A percentile compares a stretch with the other conserved stretches of the same genome.
Evolutionary conservation across 2,797 vertebrate species (phyloP).

Genomic region (Macrochelys suwanniensis): DNA sequence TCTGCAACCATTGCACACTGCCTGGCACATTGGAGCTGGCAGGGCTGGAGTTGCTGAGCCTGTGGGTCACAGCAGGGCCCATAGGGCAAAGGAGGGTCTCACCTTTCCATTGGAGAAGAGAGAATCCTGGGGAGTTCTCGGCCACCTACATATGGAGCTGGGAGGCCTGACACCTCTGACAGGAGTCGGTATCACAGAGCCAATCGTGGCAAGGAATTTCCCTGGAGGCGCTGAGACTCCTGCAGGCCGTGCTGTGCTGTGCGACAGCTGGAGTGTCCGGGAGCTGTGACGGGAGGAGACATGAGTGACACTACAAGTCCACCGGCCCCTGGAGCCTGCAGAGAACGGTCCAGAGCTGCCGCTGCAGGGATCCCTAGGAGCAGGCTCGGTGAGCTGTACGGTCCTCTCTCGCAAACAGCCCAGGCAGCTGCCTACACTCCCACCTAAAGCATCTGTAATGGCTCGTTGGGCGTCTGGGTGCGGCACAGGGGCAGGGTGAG

Average conservation of each 20-base stretch:
- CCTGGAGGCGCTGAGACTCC: neutral
- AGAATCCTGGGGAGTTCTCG: constrained; percentile 74
- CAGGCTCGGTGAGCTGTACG: too few relatives aligned
- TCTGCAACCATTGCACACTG: constrained; percentile 60
- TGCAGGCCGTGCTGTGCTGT: neutral
- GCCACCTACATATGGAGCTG: constrained; percentile 71
- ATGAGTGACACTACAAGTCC: too few relatives aligned
- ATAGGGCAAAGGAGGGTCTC: constrained; percentile 67
- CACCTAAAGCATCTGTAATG: too few relatives aligned
- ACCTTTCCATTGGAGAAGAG: constrained; percentile 65
- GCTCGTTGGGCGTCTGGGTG: too few relatives aligned
- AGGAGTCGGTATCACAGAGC: neutral
- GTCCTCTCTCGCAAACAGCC: too few relatives aligned
- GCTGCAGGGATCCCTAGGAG: too few relatives aligned
- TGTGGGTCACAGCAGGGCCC: constrained; percentile 62
- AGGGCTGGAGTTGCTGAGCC: accelerated
- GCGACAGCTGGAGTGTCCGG: too few relatives aligned
- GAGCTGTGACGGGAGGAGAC: too few relatives aligned
- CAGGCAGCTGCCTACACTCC: too few relatives aligned
- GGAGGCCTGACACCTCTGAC: constrained; percentile 47
- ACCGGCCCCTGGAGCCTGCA: too few relatives aligned
- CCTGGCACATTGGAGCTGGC: neutral
- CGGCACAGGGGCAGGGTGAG: too few relatives aligned
- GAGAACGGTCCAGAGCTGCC: too few relatives aligned
- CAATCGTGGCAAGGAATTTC: neutral